Base-by-base conservation (phyloP, 53 echinoderm and acorn worm species). In the Hippasteria phrygiana region DNA sequence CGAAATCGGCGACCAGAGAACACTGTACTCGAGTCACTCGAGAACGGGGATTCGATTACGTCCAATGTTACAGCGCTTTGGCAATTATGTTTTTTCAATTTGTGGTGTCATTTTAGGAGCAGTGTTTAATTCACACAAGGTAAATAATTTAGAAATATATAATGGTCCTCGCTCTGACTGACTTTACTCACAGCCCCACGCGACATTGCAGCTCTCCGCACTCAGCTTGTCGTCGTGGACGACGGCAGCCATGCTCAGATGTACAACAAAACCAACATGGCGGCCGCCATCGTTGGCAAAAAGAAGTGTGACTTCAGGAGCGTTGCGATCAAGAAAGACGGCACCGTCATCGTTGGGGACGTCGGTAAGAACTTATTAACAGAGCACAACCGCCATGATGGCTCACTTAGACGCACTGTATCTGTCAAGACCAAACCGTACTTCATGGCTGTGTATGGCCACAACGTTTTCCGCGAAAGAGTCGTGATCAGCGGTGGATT, bases 291-390 rank as follows among this genome's bases (percentile, higher is more conserved):
- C 27, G 22, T 27, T 13, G 31, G 43, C 47, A 81, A 65, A n/a
- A 28, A 4, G 41, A 62, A 43, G 1, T 29, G 64, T 29, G 33
- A 82, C 45, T 46, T 64, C 46, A 29, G 45, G 17, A 65, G 45
- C 7, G 27, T 65, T 4, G 66, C 66, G 8, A 1, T 64, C 39
- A 46, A 24, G 70, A 70, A 34, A 33, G 69, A 83, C 69, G 50
- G 84, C 35, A 70, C 47, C 47, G 28, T 83, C 20, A 0, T 83
- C 0, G 69, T 83, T 3, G 84, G 84, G 17, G 67, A 70, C 48
- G 48, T 69, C 45, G 8, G 2, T 3, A 36, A 33, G 38, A 51
- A 24, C 24, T 12, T 36, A 17, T 35, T 83, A 7, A 83, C 70
- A 20, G 48, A 67, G 47, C n/a, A 66, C 67, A 33, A 26, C 13